Evolutionary conservation across 2,797 vertebrate species (phyloP).

Genomic region (Huso huso): DNA sequence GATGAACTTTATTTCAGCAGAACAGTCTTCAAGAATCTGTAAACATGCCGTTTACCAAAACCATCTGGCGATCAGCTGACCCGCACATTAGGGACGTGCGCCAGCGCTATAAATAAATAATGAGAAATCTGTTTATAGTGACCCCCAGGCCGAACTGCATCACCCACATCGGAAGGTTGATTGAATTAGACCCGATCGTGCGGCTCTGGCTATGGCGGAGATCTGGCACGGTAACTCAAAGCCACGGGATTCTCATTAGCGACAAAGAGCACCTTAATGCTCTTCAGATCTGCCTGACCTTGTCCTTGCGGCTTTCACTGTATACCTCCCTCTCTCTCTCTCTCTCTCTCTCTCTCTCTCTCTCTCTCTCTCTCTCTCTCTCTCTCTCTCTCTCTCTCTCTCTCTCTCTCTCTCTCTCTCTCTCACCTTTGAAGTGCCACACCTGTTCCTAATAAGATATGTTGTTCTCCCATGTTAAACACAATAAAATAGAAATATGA

Average conservation of each 20-base stretch:
- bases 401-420: too few species aligned
- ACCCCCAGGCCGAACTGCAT: background rate
- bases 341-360: too few species aligned
- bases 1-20: background rate
- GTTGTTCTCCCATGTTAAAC: too few species aligned
- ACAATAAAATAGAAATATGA: too few species aligned
- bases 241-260: background rate
- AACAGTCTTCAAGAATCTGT: background rate
- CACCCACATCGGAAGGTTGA: background rate
- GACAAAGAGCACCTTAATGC: background rate
- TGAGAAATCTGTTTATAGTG: background rate
- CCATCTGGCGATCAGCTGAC: background rate
- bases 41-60: background rate
- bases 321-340: background rate
- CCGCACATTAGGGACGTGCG: background rate
- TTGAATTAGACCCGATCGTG: background rate
- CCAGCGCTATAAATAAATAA: conserved; percentile 3
- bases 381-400: too few species aligned
- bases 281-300: background rate
- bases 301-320: background rate
- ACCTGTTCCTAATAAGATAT: too few species aligned
- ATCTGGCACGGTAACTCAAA: background rate
- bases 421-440: too few species aligned
- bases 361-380: too few species aligned
- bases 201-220: background rate